Evolutionary conservation across 2,797 vertebrate species (phyloP).

Genomic region (Centroberyx gerrardi): DNA sequence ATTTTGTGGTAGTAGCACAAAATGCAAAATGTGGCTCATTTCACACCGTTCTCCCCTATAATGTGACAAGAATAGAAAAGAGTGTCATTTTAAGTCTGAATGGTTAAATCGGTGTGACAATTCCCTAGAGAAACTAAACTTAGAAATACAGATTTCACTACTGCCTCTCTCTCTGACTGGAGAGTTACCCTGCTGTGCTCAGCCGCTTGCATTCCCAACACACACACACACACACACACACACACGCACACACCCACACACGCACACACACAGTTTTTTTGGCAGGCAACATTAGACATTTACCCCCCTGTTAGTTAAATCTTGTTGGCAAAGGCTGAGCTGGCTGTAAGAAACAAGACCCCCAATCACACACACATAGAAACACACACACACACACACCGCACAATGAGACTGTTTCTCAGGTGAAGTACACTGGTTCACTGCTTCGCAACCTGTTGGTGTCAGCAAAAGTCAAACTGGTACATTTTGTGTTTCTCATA

Average conservation of each 20-base stretch:
- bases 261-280: slow-evolving; percentile 14
- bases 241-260: slow-evolving; percentile 23
- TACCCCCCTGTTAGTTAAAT: slow-evolving; percentile 64
- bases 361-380: background rate
- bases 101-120: too few species aligned
- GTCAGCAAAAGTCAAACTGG: background rate
- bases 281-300: slow-evolving; percentile 65
- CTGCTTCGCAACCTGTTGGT: background rate
- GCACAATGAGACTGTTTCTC: too few species aligned
- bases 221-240: slow-evolving; percentile 21
- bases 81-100: too few species aligned
- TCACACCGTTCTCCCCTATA: too few species aligned
- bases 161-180: background rate
- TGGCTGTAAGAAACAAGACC: slow-evolving; percentile 54
- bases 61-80: too few species aligned
- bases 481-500: too few species aligned
- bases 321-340: slow-evolving; percentile 53
- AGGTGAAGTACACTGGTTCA: too few species aligned
- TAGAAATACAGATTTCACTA: background rate
- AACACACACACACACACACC: background rate
- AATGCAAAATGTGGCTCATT: too few species aligned
- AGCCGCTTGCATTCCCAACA: slow-evolving; percentile 24
- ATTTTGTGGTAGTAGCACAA: too few species aligned
- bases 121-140: too few species aligned
- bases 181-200: background rate